Evolutionary conservation across 2,797 vertebrate species (phyloP), one percentile per base, ranked within the genome.

Genomic region (Oryzias dopingdopingensis): DNA sequence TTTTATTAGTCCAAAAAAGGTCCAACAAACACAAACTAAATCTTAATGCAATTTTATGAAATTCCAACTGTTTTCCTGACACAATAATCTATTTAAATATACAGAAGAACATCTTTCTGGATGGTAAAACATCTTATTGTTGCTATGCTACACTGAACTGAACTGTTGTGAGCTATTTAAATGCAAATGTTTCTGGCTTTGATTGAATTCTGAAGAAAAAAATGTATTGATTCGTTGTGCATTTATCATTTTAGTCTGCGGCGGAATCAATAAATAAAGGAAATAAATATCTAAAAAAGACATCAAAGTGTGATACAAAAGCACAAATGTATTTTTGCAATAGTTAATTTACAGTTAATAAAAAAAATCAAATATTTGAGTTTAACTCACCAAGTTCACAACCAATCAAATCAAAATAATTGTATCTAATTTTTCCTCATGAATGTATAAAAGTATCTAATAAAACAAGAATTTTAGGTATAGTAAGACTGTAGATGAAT

Each of bases 131-230:
- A 42, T 15, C 51, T 41, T 22, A 42, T 52, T 46, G 17, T 32
- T 46, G n/a, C 54, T 56, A n/a, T 22, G 26, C 26, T 14, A 32
- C 17, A 20, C 24, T 56, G 43, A 32, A 20, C n/a, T 46, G 24
- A 45, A 24, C 22, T 43, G 52, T 26, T 26, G 16, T 26, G 5
- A 32, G 54, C 26, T 8, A 56, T 56, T 46, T 46, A 46, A 56
- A 56, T 56, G 54, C 43, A 22, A 46, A 56, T 56, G 6, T 5
- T 4, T 46, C 22, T 46, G 43, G 6, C 13, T 45, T 46, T 56
- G 2, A 14, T 14, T 56, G 13, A 22, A 32, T 56, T 46, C 22
- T 14, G 53, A 6, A 3, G 16, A 18, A 45, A 45, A 6, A 40
- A 3, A 14, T 43, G 54, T 42, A 46, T 37, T 8, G 17, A 59